Conservation (phyloP, 2,797 vertebrate species). For the Perodicticus potto region DNA sequence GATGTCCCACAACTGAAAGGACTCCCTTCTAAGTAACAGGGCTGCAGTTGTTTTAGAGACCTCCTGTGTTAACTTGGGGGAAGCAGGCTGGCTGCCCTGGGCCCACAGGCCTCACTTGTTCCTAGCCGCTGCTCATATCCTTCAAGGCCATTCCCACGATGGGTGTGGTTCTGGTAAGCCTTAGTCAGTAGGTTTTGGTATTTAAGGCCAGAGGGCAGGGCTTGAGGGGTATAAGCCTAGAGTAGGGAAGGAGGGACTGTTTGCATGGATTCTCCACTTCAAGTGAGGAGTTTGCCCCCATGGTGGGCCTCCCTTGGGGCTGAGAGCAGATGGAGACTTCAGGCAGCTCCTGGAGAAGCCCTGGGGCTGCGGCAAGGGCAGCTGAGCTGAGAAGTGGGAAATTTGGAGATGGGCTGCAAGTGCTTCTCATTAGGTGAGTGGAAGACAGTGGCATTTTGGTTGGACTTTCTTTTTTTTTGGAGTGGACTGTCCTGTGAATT, state of each 20-base stretch:
- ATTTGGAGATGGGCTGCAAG: background rate
- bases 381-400: background rate
- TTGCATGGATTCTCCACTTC: background rate
- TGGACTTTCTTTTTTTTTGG: background rate
- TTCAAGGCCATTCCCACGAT: background rate
- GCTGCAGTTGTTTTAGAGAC: background rate
- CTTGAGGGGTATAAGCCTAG: background rate
- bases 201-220: background rate
- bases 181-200: background rate
- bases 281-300: accelerated
- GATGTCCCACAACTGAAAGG: background rate
- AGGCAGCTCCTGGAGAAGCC: accelerated
- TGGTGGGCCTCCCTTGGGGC: background rate
- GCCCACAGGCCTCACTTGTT: too few species aligned
- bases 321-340: background rate
- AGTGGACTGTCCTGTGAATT: background rate
- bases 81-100: accelerated
- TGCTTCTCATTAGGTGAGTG: background rate
- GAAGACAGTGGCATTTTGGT: too few species aligned
- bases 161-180: background rate
- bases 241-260: background rate
- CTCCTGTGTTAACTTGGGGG: too few species aligned
- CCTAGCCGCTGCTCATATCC: too few species aligned
- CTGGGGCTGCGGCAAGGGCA: too few species aligned
- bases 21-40: background rate